These are phyloP conservation scores for Sminthurides bifidus DNA, from an alignment of 1,140 invertebrate genomes.

Conservation along the genomic window DNA sequence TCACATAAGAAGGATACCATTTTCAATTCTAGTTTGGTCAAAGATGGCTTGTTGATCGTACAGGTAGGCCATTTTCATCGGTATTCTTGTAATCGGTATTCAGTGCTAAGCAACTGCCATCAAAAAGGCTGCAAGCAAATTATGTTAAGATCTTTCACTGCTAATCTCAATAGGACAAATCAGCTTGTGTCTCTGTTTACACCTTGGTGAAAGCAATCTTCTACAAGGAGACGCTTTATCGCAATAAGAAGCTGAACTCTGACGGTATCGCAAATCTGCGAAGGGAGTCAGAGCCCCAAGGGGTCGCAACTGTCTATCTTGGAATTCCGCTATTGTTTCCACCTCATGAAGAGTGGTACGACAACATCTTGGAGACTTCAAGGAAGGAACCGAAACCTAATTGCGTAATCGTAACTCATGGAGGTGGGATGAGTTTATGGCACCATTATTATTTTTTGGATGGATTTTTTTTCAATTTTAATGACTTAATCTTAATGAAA, in stretches of 20 bases:
- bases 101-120: too few relatives aligned
- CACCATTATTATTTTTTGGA: background rate
- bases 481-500: too few relatives aligned
- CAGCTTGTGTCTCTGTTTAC: conserved; percentile 20
- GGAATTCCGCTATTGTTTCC: background rate
- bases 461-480: too few relatives aligned
- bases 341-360: conserved; percentile 14
- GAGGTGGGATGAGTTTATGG: background rate
- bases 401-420: conserved; percentile 16
- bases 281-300: too few relatives aligned
- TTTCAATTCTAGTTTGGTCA: background rate
- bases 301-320: too few relatives aligned
- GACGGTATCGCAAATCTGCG: too few relatives aligned
- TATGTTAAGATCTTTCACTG: background rate
- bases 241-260: background rate
- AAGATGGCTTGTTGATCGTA: conserved; percentile 2
- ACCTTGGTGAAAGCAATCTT: conserved; percentile 14
- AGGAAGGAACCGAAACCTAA: conserved; percentile 10
- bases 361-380: conserved; percentile 8
- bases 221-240: conserved; percentile 15
- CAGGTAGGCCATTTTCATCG: conserved; percentile 3
- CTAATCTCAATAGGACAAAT: conserved; percentile 17
- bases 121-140: background rate
- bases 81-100: too few relatives aligned
- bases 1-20: conserved; percentile 10